Evolutionary conservation across 2,113 vertebrate genomes (phyloP).

Genomic region (Naja naja): DNA sequence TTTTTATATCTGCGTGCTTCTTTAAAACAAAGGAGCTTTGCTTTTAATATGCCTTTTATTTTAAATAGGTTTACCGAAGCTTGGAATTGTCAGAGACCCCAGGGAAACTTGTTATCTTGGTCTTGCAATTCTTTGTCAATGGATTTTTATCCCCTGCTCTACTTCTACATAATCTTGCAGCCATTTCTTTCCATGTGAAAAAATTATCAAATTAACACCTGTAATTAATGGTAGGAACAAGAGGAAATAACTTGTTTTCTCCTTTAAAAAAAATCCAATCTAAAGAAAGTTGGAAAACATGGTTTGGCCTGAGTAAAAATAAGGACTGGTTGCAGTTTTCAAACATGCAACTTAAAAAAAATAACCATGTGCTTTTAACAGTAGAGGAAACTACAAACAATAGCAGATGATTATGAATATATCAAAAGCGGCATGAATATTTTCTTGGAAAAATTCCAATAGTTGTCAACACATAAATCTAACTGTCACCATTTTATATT

Average conservation of each 20-base stretch:
- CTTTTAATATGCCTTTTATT: constrained; percentile 34
- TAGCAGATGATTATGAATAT: neutral
- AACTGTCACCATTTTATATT: constrained; percentile 9
- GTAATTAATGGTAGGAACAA: constrained; percentile 35
- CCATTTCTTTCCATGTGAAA: constrained; percentile 36
- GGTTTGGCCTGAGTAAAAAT: neutral
- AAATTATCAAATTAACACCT: constrained; percentile 12
- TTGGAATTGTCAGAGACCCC: constrained; percentile 22
- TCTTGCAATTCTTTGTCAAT: neutral
- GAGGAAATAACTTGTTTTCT: constrained; percentile 31
- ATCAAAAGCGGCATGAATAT: neutral
- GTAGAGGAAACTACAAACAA: neutral
- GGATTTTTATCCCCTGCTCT: neutral
- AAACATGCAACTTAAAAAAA: neutral
- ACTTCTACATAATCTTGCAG: neutral
- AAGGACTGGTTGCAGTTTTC: neutral
- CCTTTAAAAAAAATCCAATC: constrained; percentile 11
- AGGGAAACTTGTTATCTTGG: constrained; percentile 32
- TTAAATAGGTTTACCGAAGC: constrained; percentile 43
- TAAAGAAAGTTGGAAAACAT: constrained; percentile 32
- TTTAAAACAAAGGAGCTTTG: constrained; percentile 23
- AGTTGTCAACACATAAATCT: neutral
- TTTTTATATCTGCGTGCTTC: constrained; percentile 58
- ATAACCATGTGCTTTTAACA: neutral
- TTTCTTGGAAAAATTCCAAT: neutral